These are phyloP conservation scores for Heliconius hewitsoni DNA, from an alignment of 1,140 invertebrate species.

Conservation along the genomic window DNA sequence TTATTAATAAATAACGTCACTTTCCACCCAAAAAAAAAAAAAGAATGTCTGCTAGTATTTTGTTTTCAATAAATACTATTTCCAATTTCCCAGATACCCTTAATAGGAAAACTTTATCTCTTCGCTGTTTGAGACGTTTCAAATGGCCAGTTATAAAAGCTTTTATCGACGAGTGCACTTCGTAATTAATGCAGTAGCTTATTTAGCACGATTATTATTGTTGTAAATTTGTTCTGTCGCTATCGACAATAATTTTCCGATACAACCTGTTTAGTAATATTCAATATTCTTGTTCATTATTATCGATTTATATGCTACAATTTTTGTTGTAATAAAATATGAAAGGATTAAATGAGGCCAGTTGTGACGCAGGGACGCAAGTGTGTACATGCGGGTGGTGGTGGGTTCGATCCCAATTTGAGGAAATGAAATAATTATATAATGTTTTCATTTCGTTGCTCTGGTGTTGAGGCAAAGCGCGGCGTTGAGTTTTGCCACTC, in stretches of 20 bases:
- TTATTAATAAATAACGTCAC: too few relatives aligned
- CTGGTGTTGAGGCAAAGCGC: too few relatives aligned
- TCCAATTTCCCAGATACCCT: constrained; percentile 1
- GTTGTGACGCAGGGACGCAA: too few relatives aligned
- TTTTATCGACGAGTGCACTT: constrained; percentile 31
- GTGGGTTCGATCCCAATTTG: too few relatives aligned
- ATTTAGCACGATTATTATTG: constrained; percentile 40
- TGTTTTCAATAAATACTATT: not conserved
- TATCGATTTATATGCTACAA: not conserved
- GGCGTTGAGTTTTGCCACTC: too few relatives aligned
- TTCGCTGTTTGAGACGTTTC: constrained; percentile 4
- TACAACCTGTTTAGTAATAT: constrained; percentile 23
- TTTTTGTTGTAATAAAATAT: not conserved
- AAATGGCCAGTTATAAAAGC: not conserved
- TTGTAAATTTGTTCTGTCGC: constrained; percentile 38
- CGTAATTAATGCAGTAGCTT: constrained; percentile 39
- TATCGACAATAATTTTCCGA: constrained; percentile 33
- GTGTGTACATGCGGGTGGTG: too few relatives aligned
- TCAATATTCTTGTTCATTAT: not conserved
- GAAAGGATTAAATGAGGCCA: not conserved
- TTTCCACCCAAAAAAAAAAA: too few relatives aligned
- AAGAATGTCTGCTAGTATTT: too few relatives aligned
- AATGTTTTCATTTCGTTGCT: too few relatives aligned
- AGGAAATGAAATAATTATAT: too few relatives aligned
- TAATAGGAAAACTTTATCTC: constrained; percentile 1